Base-by-base conservation (phyloP, 2,797 vertebrate genomes). In the Eutrigla gurnardus region DNA sequence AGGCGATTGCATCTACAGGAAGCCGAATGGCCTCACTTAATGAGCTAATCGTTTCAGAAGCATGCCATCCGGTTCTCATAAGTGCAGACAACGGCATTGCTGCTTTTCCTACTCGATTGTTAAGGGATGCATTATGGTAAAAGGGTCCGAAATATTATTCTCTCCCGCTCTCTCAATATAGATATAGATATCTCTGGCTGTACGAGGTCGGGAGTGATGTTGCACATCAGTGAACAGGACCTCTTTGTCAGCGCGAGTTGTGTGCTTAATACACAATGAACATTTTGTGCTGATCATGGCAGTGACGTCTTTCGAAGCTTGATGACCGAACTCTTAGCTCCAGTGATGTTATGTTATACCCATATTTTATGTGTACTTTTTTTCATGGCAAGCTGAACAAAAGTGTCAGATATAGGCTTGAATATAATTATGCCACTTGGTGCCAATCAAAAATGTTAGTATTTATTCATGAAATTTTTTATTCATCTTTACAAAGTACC, bases 1-100 rank as follows among this genome's bases (percentile, higher is more conserved):
- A 85, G 53, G 37, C 39, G 87, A 91, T 86, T 80, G 80, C 83
- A 88, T 88, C 83, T 57, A 67, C 81, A 91, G 91, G 89, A 93
- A 92, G 79, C 65, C 2, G 54, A 55, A 42, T 49, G 70, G 76
- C 67, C 61, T 53, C 60, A 13, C 75, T 73, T 82, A 64, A 86
- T 85, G 68, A 81, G 84, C 68, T 69, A 75, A 75, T 82, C n/a
- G 8, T 77, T 84, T 73, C 55, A 42, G 57, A 85, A 80, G 45
- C 68, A 58, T 49, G 57, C 47, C 73, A 70, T 84, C 84, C 45
- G 25, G 55, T 81, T 82, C 63, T 55, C 36, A 8, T 59, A 61
- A 78, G 65, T 69, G 57, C 60, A 71, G 74, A 11, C 81, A 69
- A 71, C 82, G 50, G 59, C 73, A 78, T 69, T 17, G 36, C 15